A percentile compares a stretch with the other conserved stretches of the same genome.
These are phyloP conservation scores for Rotaria socialis DNA, from an alignment of 2,888 invertebrate genomes.

Conservation along the genomic window DNA sequence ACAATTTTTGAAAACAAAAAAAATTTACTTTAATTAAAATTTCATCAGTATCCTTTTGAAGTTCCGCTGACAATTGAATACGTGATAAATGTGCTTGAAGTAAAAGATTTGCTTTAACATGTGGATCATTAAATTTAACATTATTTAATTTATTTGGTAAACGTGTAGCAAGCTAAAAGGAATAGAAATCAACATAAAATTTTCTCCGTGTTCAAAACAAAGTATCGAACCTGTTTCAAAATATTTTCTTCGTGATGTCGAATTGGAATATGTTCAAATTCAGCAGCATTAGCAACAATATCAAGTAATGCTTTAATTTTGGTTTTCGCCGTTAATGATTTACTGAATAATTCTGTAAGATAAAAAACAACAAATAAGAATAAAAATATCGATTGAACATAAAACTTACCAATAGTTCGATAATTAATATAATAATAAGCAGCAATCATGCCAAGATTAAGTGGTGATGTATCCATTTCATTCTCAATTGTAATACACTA, in stretches of 20 bases:
- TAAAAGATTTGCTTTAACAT: conserved; percentile 85
- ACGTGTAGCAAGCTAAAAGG: not conserved
- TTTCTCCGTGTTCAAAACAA: not conserved
- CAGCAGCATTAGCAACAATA: conserved; percentile 93
- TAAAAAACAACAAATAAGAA: not conserved
- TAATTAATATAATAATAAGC: conserved; percentile 99
- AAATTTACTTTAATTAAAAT: conserved; percentile 70
- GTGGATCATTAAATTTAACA: conserved; percentile 88
- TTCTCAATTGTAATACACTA: conserved; percentile 89
- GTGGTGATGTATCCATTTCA: conserved; percentile 90
- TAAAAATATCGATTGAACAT: conserved; percentile 43
- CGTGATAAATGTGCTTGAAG: conserved; percentile 91
- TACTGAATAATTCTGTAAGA: conserved; percentile 80
- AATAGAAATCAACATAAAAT: too few relatives aligned
- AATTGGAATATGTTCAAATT: conserved; percentile 88
- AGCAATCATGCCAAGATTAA: conserved; percentile 99
- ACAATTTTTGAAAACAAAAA: not conserved
- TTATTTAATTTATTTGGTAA: conserved; percentile 67
- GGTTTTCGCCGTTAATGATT: conserved; percentile 90
- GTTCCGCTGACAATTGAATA: conserved; percentile 85
- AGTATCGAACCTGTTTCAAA: conserved; percentile 62
- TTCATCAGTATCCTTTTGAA: conserved; percentile 88
- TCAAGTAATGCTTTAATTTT: conserved; percentile 93
- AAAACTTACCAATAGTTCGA: conserved; percentile 80
- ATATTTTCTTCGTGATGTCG: conserved; percentile 81